Base-by-base conservation (phyloP, 2,888 invertebrate genomes). In the Mystacides longicornis region DNA sequence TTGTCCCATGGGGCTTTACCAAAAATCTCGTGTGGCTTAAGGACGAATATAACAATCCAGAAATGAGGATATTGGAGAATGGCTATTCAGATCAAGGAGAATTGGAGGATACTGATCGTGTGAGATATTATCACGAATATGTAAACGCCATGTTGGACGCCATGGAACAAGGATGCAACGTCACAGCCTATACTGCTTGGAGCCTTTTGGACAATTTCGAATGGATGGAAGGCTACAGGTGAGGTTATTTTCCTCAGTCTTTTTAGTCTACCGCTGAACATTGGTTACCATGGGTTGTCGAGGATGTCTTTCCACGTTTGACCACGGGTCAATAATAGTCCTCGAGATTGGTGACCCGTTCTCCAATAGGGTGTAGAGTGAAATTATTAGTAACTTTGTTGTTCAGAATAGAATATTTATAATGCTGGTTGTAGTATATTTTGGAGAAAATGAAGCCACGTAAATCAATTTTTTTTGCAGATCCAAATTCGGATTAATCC, bases 1-100 rank as follows among this genome's bases (percentile, higher is more conserved):
- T 60, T 1, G 60, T 75, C 27, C 81, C 81, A 2, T 68, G 70
- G 63, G 80, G 81, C 1, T 72, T 81, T 18, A 67, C 78, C 46
- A 73, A 74, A 64, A 66, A 78, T 0, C 64, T 82, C 1, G 75
- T 74, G 23, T 82, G 79, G 77, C 73, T 84, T 18, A 79, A 77
- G 60, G 67, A 75, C 0, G 71, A 71, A 21, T 85, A 81, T 65
- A 72, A 77, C 31, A 72, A 81, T 60, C 73, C 78, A 0, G 71
- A 71, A 48, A 73, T 83, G 7, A 67, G 79, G 61, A 76, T 83
- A 23, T 79, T 78, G 0, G 84, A 84, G 64, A 83, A 82, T 63
- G 83, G 83, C 1, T 81, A 73, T 65, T 74, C 78, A 0, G 79
- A 77, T 23, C 65, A 37, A 9, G 63, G 60, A 16, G 52, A 52